Percentiles rank a stretch among this genome's conserved stretches.
phyloP scores from a whole-genome alignment of 2,113 vertebrate genomes.

The Nothoprocta perdicaria region DNA sequence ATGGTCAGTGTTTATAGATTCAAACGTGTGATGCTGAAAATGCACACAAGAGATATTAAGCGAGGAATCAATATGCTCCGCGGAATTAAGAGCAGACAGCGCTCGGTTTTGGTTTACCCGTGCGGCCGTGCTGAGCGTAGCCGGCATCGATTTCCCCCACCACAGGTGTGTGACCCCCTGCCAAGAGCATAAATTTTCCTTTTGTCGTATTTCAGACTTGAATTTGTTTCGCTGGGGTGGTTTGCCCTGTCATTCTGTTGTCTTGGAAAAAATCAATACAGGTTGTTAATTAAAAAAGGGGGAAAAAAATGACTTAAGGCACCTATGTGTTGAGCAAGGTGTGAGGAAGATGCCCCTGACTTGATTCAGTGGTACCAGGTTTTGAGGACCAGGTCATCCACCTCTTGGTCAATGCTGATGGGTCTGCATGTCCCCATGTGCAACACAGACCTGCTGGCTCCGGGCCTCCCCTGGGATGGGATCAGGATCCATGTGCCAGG shows the following conservation, averaged over 20 bases:
- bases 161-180: neutral
- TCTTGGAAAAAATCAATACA: neutral
- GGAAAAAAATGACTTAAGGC: neutral
- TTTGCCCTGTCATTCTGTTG: neutral
- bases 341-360: neutral
- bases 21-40: neutral
- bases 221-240: neutral
- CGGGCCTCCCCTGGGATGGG: too few species aligned
- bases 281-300: slow-evolving; percentile 3
- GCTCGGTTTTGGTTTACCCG: neutral
- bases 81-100: neutral
- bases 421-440: fast-evolving
- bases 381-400: neutral
- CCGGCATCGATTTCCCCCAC: slow-evolving; percentile 1
- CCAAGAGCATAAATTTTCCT: neutral
- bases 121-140: neutral
- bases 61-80: neutral
- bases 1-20: neutral
- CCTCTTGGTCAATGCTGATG: neutral
- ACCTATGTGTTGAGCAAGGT: neutral
- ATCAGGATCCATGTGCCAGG: too few species aligned
- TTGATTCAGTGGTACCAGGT: neutral
- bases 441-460: fast-evolving
- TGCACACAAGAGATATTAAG: neutral
- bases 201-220: neutral